Evolutionary conservation across 2,888 invertebrate genomes (phyloP).

Genomic region (Orthosia gothica): DNA sequence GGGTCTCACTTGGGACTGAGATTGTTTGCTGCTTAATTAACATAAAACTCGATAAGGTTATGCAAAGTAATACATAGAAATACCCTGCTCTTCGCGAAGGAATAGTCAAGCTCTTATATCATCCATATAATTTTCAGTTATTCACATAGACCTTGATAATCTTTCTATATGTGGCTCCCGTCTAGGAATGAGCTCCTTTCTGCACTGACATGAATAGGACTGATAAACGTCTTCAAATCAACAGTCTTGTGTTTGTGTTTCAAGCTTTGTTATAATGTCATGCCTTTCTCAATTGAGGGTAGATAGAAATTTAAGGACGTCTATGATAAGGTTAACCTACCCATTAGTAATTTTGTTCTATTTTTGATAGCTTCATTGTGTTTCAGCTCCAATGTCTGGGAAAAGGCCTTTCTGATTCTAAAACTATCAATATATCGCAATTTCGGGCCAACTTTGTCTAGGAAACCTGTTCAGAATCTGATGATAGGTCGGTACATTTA

Average conservation of each 20-base stretch:
- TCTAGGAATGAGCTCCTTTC: slow-evolving; percentile 11
- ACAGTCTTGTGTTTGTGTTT: slow-evolving; percentile 2
- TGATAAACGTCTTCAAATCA: slow-evolving; percentile 20
- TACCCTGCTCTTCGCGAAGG: not conserved
- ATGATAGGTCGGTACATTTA: not conserved
- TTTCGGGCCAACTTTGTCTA: not conserved
- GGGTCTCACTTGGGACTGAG: slow-evolving; percentile 14
- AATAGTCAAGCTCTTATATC: not conserved
- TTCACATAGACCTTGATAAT: not conserved
- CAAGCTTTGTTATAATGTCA: slow-evolving; percentile 22
- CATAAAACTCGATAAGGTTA: slow-evolving; percentile 25
- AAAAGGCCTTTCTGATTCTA: not conserved
- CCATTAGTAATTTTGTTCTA: too few species aligned
- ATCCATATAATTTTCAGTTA: not conserved
- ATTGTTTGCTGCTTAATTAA: slow-evolving; percentile 23
- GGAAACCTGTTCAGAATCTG: not conserved
- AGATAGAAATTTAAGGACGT: not conserved
- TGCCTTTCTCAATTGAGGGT: slow-evolving; percentile 15
- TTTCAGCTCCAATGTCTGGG: not conserved
- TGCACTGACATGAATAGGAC: slow-evolving; percentile 1
- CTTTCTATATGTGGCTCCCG: not conserved
- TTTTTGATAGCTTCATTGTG: not conserved
- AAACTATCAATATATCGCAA: not conserved
- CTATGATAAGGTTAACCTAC: too few species aligned
- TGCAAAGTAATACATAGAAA: slow-evolving; percentile 4